phyloP scores from a whole-genome alignment of 2,888 invertebrate genomes.

The Melitaea athalia region DNA sequence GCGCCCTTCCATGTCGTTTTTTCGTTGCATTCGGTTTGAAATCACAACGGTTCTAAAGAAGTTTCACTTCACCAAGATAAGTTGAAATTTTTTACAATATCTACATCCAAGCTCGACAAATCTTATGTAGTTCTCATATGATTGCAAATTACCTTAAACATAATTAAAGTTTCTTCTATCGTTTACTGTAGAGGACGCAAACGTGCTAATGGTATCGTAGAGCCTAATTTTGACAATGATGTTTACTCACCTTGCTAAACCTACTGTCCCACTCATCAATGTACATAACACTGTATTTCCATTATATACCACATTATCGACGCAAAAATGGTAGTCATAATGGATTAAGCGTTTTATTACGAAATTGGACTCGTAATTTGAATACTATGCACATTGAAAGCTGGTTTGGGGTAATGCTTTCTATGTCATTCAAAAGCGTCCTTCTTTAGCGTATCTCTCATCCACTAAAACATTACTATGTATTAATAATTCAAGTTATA shows the following conservation, averaged over 20 bases:
- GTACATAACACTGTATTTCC: constrained; percentile 11
- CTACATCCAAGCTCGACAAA: not conserved
- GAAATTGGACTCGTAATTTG: constrained; percentile 26
- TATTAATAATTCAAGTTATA: not conserved
- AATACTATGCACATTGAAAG: constrained; percentile 24
- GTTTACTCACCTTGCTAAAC: constrained; percentile 16
- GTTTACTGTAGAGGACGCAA: constrained; percentile 1
- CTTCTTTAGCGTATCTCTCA: too few relatives aligned
- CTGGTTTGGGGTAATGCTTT: constrained; percentile 5
- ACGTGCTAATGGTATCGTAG: constrained; percentile 10
- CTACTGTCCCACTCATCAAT: constrained; percentile 14
- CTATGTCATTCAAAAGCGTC: not conserved
- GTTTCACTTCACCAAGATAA: too few relatives aligned
- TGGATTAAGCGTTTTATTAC: constrained; percentile 23
- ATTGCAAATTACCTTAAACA: not conserved
- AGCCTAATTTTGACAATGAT: constrained; percentile 16
- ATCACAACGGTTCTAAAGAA: too few relatives aligned
- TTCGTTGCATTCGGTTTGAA: too few relatives aligned
- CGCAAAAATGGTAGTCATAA: constrained; percentile 22
- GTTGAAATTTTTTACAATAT: not conserved
- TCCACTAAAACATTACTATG: not conserved
- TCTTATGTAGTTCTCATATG: not conserved
- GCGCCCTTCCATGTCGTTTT: too few relatives aligned
- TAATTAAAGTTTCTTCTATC: not conserved
- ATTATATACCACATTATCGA: constrained; percentile 24